Base-by-base conservation (phyloP, 30 jellyfish, hydroid and myxozoan genomes). In the Aurelia coerulea region DNA sequence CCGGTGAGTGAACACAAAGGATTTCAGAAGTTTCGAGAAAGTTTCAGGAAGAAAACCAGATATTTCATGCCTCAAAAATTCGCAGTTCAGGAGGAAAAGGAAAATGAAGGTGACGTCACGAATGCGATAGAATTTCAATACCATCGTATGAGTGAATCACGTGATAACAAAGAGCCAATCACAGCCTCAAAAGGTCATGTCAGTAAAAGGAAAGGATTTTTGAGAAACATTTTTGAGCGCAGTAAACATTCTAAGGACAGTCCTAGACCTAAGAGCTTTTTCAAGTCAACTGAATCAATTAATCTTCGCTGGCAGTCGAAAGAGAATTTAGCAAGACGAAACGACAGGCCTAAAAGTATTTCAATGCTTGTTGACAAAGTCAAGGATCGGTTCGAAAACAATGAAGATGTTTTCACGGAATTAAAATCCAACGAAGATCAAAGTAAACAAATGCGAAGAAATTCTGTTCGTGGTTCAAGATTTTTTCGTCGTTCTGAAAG, bases 21-120 rank as follows among this genome's bases (percentile, higher is more conserved):
- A 11, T 83, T 83, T 71, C 69, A 50, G 56, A 83, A 72, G 75
- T 83, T 83, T 15, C 83, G 92, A 15, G 92, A 83, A 42, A 83
- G 92, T 62, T 83, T 83, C 62, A 37, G 86, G 33, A 76, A 62
- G 72, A 83, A 74, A 2, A 83, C 86, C 18, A 83, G 86, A 35
- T 76, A 46, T n/a, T 83, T 83, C 5, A 49, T 83, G 92, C 92
- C 92, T 7, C 92, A 83, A 53, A 83, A 83, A 64, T 83, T 83
- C 62, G 73, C 80, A 31, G 79, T 83, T 41, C 92, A 83, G 10
- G 86, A 83, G 41, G 92, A 83, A 51, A 83, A 71, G 39, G 74
- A 73, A 19, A 31, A 62, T 17, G 83, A 52, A 33, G 62, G 49
- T 13, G 92, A 83, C 76, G 17, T 59, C 35, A 33, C 63, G 17